Evolutionary conservation across 2,888 invertebrate genomes (phyloP), one percentile per base, ranked within the genome.

Genomic region (Sylvicola cinctus): DNA sequence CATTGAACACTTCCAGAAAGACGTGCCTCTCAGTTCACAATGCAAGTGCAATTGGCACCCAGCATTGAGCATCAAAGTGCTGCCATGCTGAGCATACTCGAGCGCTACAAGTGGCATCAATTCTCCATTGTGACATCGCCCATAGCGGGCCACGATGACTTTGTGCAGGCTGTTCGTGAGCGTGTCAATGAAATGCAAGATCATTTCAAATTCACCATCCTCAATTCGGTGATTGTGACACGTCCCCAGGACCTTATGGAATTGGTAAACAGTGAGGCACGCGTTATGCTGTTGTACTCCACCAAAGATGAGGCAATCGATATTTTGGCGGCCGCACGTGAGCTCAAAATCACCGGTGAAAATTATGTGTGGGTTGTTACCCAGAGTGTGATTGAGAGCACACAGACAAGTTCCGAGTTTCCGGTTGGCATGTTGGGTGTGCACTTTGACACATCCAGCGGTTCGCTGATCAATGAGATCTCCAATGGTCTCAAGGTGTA

Each of bases 331-430:
- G 54, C 54, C 39, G 58, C 57, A 45, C 55, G 58, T 44, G 58
- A 58, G 38, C 52, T 58, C 51, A 58, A 58, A 46, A 47, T 58
- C 34, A 58, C 57, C 16, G 81, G 81, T 7, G 87, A 88, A 57
- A 88, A 88, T 55, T 91, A 90, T 57, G 84, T 93, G 8, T 93
- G 93, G 93, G 87, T 93, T 38, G 91, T 88, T 14, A 90, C 90
- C 33, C 91, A 93, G 56, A 85, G 84, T 51, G 88, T 88, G 43
- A 80, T 90, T 38, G 81, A 81, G 46, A 79, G 78, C 44, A 67
- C 73, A 49, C 76, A 80, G 47, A 70, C 72, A 7, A 69, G 72
- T 16, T 62, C 68, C 33, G 72, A 83, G 52, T 88, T 88, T 55
- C 88, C 88, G 1, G 76, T 87, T 20, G 90, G 90, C 36, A 87